Percentiles rank a stretch among this genome's conserved stretches.
These are phyloP conservation scores for Boloria euphrosyne DNA, from an alignment of 2,888 invertebrate genomes.

Conservation along the genomic window DNA sequence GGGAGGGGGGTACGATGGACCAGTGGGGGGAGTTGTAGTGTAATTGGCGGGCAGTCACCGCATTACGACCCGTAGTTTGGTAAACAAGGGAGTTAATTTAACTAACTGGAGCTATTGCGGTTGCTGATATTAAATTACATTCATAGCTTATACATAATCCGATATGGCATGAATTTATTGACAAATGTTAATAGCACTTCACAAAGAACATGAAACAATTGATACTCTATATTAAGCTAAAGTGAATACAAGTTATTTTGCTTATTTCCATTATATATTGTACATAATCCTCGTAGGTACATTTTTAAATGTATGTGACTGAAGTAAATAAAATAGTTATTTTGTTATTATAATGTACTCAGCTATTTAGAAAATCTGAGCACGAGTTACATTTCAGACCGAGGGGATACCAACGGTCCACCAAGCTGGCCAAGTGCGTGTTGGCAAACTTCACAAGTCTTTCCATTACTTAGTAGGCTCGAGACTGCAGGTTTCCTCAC, in stretches of 20 bases:
- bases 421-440: too few species aligned
- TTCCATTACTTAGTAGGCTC: too few species aligned
- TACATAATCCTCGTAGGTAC: not conserved
- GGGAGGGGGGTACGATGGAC: constrained; percentile 1
- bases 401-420: too few species aligned
- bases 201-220: not conserved
- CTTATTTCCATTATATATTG: not conserved
- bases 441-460: too few species aligned
- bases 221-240: not conserved
- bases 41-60: constrained; percentile 24
- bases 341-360: too few species aligned
- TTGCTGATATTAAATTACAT: constrained; percentile 27
- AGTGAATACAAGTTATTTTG: not conserved
- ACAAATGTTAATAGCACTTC: not conserved
- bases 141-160: constrained; percentile 16
- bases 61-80: constrained; percentile 27
- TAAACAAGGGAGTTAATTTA: constrained; percentile 31
- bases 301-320: too few species aligned
- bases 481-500: too few species aligned
- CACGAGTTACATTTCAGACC: too few species aligned
- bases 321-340: too few species aligned
- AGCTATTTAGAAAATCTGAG: too few species aligned
- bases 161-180: not conserved
- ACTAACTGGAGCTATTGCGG: constrained; percentile 26
- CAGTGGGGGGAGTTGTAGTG: constrained; percentile 10